Conservation (phyloP, 2,113 vertebrate species). For the Seriola aureovittata region DNA sequence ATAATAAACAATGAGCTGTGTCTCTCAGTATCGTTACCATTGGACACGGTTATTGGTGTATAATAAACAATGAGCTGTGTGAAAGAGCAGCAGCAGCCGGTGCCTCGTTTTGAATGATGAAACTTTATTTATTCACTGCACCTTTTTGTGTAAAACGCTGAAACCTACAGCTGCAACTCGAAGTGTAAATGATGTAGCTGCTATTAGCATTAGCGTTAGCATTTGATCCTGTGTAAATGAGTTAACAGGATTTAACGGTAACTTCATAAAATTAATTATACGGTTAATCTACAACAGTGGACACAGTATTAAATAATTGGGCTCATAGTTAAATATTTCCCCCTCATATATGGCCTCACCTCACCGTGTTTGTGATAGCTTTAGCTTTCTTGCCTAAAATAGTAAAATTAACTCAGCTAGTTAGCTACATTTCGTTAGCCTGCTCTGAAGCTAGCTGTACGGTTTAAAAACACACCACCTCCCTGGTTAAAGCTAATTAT, state of each 20-base stretch:
- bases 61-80: constrained; percentile 8
- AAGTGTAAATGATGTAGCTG: fast-evolving
- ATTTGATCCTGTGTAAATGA: neutral
- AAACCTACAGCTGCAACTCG: neutral
- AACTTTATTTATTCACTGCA: neutral
- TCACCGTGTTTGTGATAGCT: neutral
- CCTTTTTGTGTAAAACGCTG: neutral
- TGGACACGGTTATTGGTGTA: neutral
- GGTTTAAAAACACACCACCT: neutral
- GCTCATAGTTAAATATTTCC: neutral
- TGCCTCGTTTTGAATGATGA: too few species aligned
- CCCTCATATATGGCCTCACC: neutral
- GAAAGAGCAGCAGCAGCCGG: neutral
- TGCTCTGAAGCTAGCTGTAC: neutral
- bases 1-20: constrained; percentile 5
- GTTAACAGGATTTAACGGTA: neutral
- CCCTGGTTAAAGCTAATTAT: neutral
- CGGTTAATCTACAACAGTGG: neutral
- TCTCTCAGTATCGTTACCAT: neutral
- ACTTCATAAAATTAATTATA: neutral
- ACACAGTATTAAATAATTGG: neutral
- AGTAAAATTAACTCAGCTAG: constrained; percentile 14
- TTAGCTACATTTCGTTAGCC: constrained; percentile 32
- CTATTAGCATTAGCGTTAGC: neutral
- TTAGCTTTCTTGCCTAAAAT: constrained; percentile 2